Evolutionary conservation across 2,888 invertebrate species (phyloP), one percentile per base, ranked within the genome.

Genomic region (Tiliacea citrago): DNA sequence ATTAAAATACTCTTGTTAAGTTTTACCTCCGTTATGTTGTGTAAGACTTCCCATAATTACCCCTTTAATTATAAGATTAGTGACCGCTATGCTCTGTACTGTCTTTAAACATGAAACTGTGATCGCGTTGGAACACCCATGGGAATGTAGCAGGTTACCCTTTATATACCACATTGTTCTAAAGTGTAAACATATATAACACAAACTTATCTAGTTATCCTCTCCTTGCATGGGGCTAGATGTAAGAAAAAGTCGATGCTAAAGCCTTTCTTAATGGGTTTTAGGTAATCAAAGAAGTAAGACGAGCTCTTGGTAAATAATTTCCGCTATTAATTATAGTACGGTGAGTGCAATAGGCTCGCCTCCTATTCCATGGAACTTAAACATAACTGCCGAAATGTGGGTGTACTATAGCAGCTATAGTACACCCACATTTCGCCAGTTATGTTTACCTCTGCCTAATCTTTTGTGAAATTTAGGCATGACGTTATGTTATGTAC

Each of bases 31-130:
- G 0, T 68, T 5, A n/a, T 16, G 18, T 71, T 29, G 21, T 57
- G 39, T 29, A 53, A 65, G 45, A n/a, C 16, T 68, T 63, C 42
- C 53, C 51, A 57, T 63, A 77, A 69, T 71, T 53, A 63, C 57
- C n/a, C 18, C 42, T 13, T 35, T 58, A 53, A 69, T 81, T 55
- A 51, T 42, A 12, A 68, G 67, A 58, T 71, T 13, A 71, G 35
- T 75, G 53, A 68, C 67, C 71, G 42, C 49, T 53, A 42, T n/a
- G 47, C 67, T 55, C 49, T 47, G 47, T n/a, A 55, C 66, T 60
- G 60, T 42, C 47, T 49, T 29, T 60, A 35, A 49, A 42, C 65
- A 66, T 79, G 66, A 75, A 57, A 60, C 55, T 55, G 47, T 81
- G 60, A 71, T 63, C 49, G 13, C 29, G 7, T 21, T 10, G 60